Evolutionary conservation across 2,113 vertebrate genomes (phyloP), one percentile per base, ranked within the genome.

Genomic region (Alligator mississippiensis): DNA sequence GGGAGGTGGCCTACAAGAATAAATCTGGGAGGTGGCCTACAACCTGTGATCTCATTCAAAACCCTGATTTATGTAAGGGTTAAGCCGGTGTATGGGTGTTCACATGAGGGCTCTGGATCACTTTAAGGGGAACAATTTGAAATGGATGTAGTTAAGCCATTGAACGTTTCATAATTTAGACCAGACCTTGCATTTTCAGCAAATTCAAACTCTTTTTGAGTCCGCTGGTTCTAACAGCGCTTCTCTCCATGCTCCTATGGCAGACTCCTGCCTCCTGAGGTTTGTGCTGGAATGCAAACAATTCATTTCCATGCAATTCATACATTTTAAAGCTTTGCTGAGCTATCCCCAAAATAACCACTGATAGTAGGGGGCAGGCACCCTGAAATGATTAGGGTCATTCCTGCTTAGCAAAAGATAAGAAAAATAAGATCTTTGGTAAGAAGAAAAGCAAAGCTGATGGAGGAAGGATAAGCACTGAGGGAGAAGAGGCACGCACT

Each of bases 281-380:
- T 96, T 96, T 96, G 96, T 78, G 85, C 82, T 96, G 96, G 96
- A 96, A 97, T 97, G 95, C 93, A 88, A 96, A 94, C 94, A 94
- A 97, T 95, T 94, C 91, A 80, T 94, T 94, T 89, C 93, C 96
- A 97, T 96, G 94, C 90, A 94, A 47, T 90, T 96, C 95, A 96
- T 95, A 94, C 90, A 94, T 96, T 90, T 88, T 68, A 78, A 93
- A 95, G 93, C 94, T 95, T 90, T 92, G 94, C 87, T 87, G 80
- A 94, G 64, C 90, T 93, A 84, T 90, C 96, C 93, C 87, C 96
- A 92, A 80, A 95, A 97, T 77, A 97, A 94, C 89, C 92, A 55
- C 88, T 94, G 96, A 94, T 94, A 93, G 94, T 90, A 95, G 95
- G 95, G 95, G 96, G 94, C 92, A 82, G 92, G 93, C 95, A 92